Conservation (phyloP, 1,140 invertebrate species). For the Temnothorax longispinosus region DNA sequence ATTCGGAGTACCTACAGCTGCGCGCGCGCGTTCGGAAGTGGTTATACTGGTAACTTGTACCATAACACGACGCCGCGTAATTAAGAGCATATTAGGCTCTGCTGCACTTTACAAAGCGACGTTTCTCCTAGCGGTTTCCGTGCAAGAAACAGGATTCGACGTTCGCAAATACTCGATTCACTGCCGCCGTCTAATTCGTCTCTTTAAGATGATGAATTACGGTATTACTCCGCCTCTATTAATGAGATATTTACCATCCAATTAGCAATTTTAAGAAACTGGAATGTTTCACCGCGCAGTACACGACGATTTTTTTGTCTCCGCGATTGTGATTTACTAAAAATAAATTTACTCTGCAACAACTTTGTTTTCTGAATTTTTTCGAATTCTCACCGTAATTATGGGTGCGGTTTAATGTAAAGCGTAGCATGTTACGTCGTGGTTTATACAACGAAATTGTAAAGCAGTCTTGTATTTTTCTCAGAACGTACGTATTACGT, state of each 20-base stretch:
- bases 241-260: not conserved
- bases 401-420: not conserved
- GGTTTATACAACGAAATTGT: not conserved
- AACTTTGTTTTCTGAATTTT: not conserved
- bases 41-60: conserved; percentile 3
- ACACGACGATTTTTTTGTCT: not conserved
- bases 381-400: not conserved
- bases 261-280: conserved; percentile 25
- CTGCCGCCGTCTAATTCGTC: not conserved
- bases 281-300: not conserved
- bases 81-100: conserved; percentile 32
- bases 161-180: not conserved
- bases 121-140: not conserved
- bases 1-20: not conserved
- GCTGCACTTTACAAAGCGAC: not conserved
- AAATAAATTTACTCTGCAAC: not conserved
- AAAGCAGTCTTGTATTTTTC: not conserved
- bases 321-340: not conserved
- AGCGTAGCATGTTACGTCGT: not conserved
- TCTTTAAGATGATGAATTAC: not conserved
- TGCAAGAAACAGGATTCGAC: not conserved
- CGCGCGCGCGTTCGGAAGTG: not conserved
- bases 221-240: not conserved
- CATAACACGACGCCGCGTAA: conserved; percentile 11
- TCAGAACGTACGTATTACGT: not conserved